Base-by-base conservation (phyloP, 2,888 invertebrate species). In the Macrophya annulata region DNA sequence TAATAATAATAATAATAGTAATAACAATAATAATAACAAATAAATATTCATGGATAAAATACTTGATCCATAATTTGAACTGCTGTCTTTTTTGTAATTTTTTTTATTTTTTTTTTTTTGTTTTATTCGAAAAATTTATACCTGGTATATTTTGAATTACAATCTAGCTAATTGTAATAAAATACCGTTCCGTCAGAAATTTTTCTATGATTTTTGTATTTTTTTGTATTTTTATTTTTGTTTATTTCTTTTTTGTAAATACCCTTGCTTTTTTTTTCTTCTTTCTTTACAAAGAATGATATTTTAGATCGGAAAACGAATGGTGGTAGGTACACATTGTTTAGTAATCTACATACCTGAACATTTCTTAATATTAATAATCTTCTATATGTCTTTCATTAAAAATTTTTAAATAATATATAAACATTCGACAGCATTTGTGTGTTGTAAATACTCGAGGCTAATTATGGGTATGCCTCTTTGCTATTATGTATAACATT, bases 101-200 rank as follows among this genome's bases (percentile, higher is more conserved):
- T 85, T 17, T 45, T 45, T 25, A n/a, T 85, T 85, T 85, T 79
- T 31, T 85, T 85, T 21, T 51, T 83, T 48, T 85, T 17, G n/a
- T 77, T 77, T 77, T 37, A 51, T 25, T 55, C 48, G 25, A 48
- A 77, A 77, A 77, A 37, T 77, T 55, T 51, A 51, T 37, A 37
- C 31, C 40, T n/a, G 81, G 81, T 81, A 81, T 81, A 62, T 81
- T 68, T 83, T 48, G 65, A 83, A 83, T 83, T 68, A 83, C 83
- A 83, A 83, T 68, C 83, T 83, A 83, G 65, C 83, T 83, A 83
- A 48, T 68, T 83, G 83, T 71, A 83, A 83, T 83, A 83, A 83
- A 83, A 68, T 83, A 81, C 48, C 68, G 48, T 68, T 31, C 48
- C 21, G 83, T 48, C 59, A 81, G 62, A 81, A 81, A 40, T 81